Evolutionary conservation across 92 coral and sea anemone species (phyloP).

Genomic region (Micromussa lordhowensis): DNA sequence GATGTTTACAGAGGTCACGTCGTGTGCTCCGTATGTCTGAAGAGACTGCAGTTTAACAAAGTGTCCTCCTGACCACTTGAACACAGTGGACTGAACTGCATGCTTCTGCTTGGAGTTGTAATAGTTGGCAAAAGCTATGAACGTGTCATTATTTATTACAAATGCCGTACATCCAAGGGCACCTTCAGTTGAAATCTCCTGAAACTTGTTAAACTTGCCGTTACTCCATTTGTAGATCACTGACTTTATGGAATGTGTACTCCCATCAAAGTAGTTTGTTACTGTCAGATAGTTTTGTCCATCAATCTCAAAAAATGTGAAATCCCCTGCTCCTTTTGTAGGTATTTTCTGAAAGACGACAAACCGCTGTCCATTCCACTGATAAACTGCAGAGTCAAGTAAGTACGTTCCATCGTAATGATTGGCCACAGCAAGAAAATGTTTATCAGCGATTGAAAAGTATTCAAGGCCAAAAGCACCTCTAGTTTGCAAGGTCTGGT

Average conservation of each 20-base stretch:
- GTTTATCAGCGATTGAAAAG: slow-evolving; percentile 46
- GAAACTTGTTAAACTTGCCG: slow-evolving; percentile 34
- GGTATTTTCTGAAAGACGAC: slow-evolving; percentile 10
- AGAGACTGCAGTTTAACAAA: slow-evolving; percentile 38
- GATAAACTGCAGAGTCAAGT: too few relatives aligned
- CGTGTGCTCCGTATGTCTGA: slow-evolving; percentile 23
- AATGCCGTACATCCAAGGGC: slow-evolving; percentile 27
- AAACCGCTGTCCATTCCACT: slow-evolving; percentile 30
- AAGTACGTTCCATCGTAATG: neutral
- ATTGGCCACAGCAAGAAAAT: slow-evolving; percentile 52
- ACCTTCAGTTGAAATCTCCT: slow-evolving; percentile 52
- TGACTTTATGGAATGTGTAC: slow-evolving; percentile 28
- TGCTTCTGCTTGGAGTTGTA: slow-evolving; percentile 8
- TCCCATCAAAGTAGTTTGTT: slow-evolving; percentile 19
- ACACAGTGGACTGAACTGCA: slow-evolving; percentile 38
- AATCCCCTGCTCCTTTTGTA: neutral
- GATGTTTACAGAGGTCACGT: slow-evolving; percentile 21
- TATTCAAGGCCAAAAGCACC: slow-evolving; percentile 34
- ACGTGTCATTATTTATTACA: slow-evolving; percentile 26
- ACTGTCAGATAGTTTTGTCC: slow-evolving; percentile 41
- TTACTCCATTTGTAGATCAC: slow-evolving; percentile 49
- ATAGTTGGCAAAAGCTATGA: slow-evolving; percentile 46
- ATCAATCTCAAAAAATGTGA: slow-evolving; percentile 9
- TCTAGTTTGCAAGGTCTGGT: slow-evolving; percentile 29
- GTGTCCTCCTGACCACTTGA: slow-evolving; percentile 51